phyloP scores from a whole-genome alignment of 2,113 vertebrate genomes.

The Pseudopodoces humilis region DNA sequence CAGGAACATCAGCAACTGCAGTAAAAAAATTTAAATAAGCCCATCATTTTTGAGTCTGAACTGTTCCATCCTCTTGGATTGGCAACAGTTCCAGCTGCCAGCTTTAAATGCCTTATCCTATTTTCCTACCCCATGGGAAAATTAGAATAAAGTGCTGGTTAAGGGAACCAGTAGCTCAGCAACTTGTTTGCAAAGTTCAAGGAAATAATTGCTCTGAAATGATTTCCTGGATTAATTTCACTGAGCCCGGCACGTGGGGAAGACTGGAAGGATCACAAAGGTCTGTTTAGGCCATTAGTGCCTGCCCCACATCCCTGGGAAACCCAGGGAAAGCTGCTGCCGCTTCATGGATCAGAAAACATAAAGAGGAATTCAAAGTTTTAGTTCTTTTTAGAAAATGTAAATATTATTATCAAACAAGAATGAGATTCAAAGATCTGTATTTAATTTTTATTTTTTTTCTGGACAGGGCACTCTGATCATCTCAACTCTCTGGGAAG shows the following conservation, averaged over 20 bases:
- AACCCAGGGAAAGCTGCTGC: rapidly evolving
- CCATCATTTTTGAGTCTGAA: background rate
- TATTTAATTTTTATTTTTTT: background rate
- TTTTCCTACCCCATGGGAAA: slow-evolving; percentile 22
- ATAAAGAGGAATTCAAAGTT: background rate
- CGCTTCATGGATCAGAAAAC: background rate
- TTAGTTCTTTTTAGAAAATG: background rate
- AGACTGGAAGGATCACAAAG: background rate
- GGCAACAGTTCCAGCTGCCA: background rate
- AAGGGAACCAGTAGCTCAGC: background rate
- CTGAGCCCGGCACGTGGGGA: background rate
- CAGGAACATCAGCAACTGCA: background rate
- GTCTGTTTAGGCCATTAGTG: background rate
- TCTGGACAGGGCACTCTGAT: background rate
- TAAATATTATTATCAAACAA: background rate
- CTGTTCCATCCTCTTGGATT: background rate
- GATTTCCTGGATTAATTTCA: slow-evolving; percentile 38
- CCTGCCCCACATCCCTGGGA: background rate
- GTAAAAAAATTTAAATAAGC: background rate
- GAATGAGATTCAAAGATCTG: background rate
- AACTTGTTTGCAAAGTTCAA: background rate
- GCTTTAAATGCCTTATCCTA: background rate
- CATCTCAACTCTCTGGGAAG: background rate
- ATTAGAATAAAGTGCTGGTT: background rate
- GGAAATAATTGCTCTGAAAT: slow-evolving; percentile 32